Percentiles rank a stretch among this genome's conserved stretches.
Evolutionary conservation across 2,113 vertebrate genomes (phyloP).

Genomic region (Heptranchias perlo): DNA sequence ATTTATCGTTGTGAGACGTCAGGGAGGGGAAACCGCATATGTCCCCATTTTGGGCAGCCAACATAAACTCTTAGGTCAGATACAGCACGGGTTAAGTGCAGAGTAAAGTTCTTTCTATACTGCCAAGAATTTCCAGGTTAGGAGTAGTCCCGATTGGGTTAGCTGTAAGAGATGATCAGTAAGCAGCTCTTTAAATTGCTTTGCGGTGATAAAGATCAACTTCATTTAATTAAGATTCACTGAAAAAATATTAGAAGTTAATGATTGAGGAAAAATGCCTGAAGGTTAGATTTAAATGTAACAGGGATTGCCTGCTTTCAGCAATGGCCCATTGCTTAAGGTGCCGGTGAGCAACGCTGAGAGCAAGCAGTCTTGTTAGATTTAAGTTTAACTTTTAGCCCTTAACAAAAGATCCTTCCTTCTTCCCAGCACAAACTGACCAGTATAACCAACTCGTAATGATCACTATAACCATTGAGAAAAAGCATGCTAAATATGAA

Average conservation of each 20-base stretch:
- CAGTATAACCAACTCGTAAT: neutral
- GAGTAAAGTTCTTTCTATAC: neutral
- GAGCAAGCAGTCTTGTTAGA: neutral
- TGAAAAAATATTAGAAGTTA: neutral
- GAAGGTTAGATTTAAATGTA: neutral
- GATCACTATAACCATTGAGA: too few species aligned
- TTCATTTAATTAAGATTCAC: neutral
- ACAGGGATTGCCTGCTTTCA: neutral
- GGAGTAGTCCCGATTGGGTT: neutral
- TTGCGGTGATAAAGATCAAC: neutral
- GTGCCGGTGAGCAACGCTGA: neutral
- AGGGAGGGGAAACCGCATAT: neutral
- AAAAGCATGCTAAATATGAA: too few species aligned
- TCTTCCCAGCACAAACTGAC: neutral
- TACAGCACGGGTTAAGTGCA: neutral
- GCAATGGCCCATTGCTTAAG: neutral
- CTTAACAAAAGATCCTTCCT: neutral
- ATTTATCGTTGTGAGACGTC: neutral
- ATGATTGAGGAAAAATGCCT: neutral
- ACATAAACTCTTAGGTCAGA: neutral
- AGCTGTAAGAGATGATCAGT: neutral
- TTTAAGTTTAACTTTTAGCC: neutral
- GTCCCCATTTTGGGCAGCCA: neutral
- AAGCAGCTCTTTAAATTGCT: neutral
- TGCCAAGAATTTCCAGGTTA: neutral